These are phyloP conservation scores for Apolygus lucorum DNA, from an alignment of 1,140 invertebrate genomes.

Conservation along the genomic window DNA sequence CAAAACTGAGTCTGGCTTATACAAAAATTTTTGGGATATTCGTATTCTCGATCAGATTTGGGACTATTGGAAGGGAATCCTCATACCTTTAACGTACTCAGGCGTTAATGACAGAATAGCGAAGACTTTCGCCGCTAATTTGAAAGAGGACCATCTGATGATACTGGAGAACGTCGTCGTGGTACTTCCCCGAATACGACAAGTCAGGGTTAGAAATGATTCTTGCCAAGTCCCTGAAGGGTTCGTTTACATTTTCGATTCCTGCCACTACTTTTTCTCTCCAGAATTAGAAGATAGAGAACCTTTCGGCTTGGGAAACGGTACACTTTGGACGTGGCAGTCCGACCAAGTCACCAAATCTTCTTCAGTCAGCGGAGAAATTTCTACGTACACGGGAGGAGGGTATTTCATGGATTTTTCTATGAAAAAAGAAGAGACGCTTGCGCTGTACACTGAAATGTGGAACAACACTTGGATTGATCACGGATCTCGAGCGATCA, in stretches of 20 bases:
- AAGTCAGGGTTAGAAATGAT: conserved; percentile 3
- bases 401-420: conserved; percentile 5
- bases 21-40: background rate
- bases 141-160: background rate
- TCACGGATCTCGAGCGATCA: background rate
- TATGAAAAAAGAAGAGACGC: background rate
- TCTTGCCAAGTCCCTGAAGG: conserved; percentile 1
- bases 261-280: background rate
- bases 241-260: conserved; percentile 2
- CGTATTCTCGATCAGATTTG: background rate
- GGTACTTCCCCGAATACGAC: background rate
- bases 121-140: background rate
- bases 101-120: background rate
- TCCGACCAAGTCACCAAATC: background rate
- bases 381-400: background rate
- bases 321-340: background rate
- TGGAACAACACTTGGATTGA: background rate
- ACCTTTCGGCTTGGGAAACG: background rate
- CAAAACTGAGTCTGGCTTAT: background rate
- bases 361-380: background rate
- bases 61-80: background rate
- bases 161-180: background rate
- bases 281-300: background rate
- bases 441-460: background rate
- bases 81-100: background rate